These are phyloP conservation scores for Tenthredo scrophulariae DNA, from an alignment of 2,888 invertebrate species.

Conservation along the genomic window DNA sequence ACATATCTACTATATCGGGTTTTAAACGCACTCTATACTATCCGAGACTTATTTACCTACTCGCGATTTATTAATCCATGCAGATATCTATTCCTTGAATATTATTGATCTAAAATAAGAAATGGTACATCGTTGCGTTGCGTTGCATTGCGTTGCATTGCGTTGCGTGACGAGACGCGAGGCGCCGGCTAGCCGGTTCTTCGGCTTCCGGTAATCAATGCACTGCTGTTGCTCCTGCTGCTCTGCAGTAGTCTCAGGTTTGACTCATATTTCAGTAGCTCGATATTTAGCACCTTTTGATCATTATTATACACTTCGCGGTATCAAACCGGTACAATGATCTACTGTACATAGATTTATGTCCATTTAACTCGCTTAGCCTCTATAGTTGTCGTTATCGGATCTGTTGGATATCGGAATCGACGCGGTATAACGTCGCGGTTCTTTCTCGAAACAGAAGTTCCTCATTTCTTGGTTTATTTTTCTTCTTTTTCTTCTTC, in stretches of 20 bases:
- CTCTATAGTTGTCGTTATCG: not conserved
- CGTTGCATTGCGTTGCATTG: not conserved
- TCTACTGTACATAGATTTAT: not conserved
- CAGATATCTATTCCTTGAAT: not conserved
- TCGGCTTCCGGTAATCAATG: constrained; percentile 37
- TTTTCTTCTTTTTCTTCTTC: not conserved
- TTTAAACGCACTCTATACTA: not conserved
- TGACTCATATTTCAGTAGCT: constrained; percentile 20
- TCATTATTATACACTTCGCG: not conserved
- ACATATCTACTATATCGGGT: not conserved
- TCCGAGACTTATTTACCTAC: not conserved
- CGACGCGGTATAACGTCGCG: not conserved
- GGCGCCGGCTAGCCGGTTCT: constrained; percentile 40
- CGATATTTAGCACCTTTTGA: constrained; percentile 12
- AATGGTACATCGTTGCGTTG: not conserved
- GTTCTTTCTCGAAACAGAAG: not conserved
- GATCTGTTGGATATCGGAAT: not conserved
- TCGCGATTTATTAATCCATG: not conserved
- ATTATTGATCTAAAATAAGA: constrained; percentile 1
- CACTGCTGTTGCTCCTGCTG: not conserved
- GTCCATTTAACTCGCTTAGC: not conserved
- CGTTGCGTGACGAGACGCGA: constrained; percentile 12
- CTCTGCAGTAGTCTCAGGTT: not conserved
- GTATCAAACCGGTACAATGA: constrained; percentile 2
- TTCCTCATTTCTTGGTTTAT: not conserved